These are phyloP conservation scores for Subacronicta megacephala DNA, from an alignment of 2,888 invertebrate genomes.

Conservation along the genomic window DNA sequence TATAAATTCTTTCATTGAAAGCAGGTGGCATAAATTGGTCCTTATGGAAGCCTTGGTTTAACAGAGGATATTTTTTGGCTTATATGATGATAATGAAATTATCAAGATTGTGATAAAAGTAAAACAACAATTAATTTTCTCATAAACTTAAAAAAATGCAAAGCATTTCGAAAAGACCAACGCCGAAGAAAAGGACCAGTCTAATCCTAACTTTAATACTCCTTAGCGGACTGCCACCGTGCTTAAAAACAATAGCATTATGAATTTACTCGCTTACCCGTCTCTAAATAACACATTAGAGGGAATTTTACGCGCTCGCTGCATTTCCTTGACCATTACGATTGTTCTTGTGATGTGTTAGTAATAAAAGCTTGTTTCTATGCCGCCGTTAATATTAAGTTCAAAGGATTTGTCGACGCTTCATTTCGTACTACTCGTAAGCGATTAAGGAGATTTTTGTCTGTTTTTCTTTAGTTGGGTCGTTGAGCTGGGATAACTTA, in stretches of 20 bases:
- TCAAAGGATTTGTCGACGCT: slow-evolving; percentile 69
- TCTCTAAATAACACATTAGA: slow-evolving; percentile 61
- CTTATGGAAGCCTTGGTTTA: no score
- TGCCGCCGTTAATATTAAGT: slow-evolving; percentile 72
- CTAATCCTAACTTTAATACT: slow-evolving; percentile 22
- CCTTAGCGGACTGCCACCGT: slow-evolving; percentile 32
- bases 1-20: no score
- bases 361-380: slow-evolving; percentile 65
- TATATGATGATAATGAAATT: no score
- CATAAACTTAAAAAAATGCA: not conserved
- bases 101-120: no score
- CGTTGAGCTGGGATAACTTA: slow-evolving; percentile 6
- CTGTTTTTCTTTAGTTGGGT: slow-evolving; percentile 32
- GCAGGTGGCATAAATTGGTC: no score
- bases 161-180: not conserved
- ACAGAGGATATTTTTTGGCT: no score
- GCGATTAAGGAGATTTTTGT: slow-evolving; percentile 55
- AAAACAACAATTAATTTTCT: no score
- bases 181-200: slow-evolving; percentile 22
- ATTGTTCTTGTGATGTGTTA: slow-evolving; percentile 72
- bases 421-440: slow-evolving; percentile 52
- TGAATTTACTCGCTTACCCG: slow-evolving; percentile 49
- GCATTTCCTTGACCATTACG: slow-evolving; percentile 72
- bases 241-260: slow-evolving; percentile 51
- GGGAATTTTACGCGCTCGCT: slow-evolving; percentile 66